Conservation (phyloP, 2,797 vertebrate species). For the Pagetopsis macropterus region DNA sequence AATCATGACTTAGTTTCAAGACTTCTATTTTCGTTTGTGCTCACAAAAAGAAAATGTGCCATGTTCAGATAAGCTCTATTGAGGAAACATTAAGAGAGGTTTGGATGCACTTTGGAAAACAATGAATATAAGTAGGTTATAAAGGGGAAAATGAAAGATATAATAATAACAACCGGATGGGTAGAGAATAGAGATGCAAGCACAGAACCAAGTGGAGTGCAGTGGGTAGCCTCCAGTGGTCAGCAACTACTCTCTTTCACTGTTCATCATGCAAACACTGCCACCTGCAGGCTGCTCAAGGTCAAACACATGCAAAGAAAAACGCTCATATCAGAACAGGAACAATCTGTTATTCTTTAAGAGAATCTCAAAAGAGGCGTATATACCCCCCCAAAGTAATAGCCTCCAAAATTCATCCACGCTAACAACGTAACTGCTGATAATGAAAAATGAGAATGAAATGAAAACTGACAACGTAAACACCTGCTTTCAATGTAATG, state of each 20-base stretch:
- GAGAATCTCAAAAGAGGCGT: background rate
- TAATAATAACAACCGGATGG: background rate
- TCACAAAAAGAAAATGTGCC: background rate
- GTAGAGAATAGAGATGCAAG: background rate
- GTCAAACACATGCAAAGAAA: background rate
- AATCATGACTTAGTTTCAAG: constrained; percentile 2
- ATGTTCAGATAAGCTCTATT: background rate
- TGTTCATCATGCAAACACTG: constrained; percentile 60
- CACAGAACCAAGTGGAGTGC: background rate
- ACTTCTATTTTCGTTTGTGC: background rate
- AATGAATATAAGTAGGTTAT: background rate
- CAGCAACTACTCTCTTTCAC: background rate
- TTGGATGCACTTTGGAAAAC: background rate
- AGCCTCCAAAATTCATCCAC: background rate
- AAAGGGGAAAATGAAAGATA: background rate
- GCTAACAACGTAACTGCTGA: background rate
- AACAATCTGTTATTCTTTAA: background rate
- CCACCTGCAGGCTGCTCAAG: constrained; percentile 60
- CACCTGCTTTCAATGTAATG: background rate
- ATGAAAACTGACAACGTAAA: background rate
- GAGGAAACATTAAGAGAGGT: background rate
- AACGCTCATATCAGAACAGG: background rate
- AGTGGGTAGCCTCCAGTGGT: constrained; percentile 5
- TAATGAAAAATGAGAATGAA: background rate
- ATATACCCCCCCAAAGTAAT: background rate